Conservation (phyloP, 2,797 vertebrate genomes). For the Gymnodraco acuticeps region DNA sequence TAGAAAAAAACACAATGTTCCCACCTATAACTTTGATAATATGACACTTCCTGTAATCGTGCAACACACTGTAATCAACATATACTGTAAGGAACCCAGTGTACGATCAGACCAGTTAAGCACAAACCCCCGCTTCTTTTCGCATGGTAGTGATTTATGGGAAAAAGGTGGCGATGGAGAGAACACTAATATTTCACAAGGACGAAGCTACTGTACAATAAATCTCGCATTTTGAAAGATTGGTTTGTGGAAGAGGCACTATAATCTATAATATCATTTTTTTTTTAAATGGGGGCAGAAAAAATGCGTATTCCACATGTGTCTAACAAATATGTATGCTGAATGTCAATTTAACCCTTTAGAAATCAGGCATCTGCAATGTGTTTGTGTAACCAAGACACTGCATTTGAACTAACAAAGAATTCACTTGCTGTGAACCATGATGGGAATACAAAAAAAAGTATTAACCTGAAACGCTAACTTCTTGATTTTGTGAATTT, state of each 20-base stretch:
- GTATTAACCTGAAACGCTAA: not conserved
- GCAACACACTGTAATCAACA: not conserved
- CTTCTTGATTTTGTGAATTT: not conserved
- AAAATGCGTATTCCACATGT: not conserved
- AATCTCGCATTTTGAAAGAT: not conserved
- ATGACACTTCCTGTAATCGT: not conserved
- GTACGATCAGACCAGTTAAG: not conserved
- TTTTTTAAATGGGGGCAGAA: not conserved
- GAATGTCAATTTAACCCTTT: not conserved
- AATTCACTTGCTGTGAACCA: not conserved
- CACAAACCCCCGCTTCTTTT: not conserved
- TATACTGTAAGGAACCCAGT: not conserved
- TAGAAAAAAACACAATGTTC: not conserved
- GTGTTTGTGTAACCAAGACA: not conserved
- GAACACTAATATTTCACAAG: not conserved
- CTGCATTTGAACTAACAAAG: not conserved
- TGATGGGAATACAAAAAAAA: not conserved
- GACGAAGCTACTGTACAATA: too few species aligned
- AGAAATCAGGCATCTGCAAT: not conserved
- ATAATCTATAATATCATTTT: not conserved
- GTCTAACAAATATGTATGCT: not conserved
- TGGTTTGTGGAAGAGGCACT: not conserved
- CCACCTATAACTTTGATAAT: not conserved
- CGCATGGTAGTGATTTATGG: not conserved
- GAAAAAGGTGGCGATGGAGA: not conserved